phyloP scores from a whole-genome alignment of 2,888 invertebrate genomes.

The Polyommatus iphigenia region DNA sequence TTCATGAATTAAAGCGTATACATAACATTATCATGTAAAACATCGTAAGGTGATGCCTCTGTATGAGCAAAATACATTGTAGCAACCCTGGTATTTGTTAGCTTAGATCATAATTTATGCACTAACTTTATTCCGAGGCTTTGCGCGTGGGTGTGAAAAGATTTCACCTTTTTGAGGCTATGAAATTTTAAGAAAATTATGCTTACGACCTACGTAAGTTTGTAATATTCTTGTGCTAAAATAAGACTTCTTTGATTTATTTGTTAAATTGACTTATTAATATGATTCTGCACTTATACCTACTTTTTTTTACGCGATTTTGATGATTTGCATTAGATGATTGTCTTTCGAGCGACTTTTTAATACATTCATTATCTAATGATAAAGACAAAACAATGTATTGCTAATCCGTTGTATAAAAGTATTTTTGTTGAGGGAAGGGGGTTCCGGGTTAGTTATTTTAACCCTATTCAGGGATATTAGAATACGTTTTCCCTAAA shows the following conservation, averaged over 20 bases:
- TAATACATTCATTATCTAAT: too few relatives aligned
- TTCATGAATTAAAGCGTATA: background rate
- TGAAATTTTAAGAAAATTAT: background rate
- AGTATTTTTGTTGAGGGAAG: too few relatives aligned
- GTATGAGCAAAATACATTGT: background rate
- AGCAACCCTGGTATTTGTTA: background rate
- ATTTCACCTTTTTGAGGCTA: background rate
- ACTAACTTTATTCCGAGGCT: background rate
- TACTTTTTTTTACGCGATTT: too few relatives aligned
- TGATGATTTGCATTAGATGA: too few relatives aligned
- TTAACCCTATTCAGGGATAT: too few relatives aligned
- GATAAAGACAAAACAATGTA: too few relatives aligned
- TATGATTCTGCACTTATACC: background rate
- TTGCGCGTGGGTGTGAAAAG: background rate
- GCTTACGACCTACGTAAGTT: background rate
- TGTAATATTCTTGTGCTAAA: background rate
- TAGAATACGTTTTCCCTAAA: background rate
- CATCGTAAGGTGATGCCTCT: background rate
- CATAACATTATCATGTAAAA: background rate
- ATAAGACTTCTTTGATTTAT: background rate
- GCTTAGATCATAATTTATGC: slow-evolving; percentile 4
- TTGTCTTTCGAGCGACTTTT: too few relatives aligned
- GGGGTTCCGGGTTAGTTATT: too few relatives aligned
- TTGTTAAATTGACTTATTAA: background rate
- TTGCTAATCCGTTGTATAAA: too few relatives aligned